Percentiles rank a stretch among this genome's conserved stretches.
Conservation (phyloP, 2,888 invertebrate genomes). For the Gisinianus flammeolus region DNA sequence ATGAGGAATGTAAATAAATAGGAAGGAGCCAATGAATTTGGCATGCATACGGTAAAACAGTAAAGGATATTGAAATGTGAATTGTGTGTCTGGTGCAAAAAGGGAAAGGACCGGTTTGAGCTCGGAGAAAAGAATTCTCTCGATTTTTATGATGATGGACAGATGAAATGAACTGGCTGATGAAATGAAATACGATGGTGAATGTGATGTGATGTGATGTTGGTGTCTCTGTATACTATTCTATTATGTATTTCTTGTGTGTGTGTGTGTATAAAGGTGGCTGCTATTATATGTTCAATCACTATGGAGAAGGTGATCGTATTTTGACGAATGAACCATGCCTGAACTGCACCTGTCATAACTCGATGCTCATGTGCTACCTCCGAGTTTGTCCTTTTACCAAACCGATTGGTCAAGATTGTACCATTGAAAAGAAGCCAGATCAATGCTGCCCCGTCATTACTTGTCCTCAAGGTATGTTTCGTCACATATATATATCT, state of each 20-base stretch:
- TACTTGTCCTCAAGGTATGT: slow-evolving; percentile 87
- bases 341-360: slow-evolving; percentile 93
- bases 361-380: slow-evolving; percentile 94
- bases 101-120: slow-evolving; percentile 40
- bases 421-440: slow-evolving; percentile 84
- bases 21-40: slow-evolving; percentile 24
- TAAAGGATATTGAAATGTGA: neutral
- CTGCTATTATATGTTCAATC: slow-evolving; percentile 93
- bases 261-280: slow-evolving; percentile 67
- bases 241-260: neutral
- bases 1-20: slow-evolving; percentile 3
- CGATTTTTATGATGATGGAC: slow-evolving; percentile 40
- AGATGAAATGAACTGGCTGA: slow-evolving; percentile 32
- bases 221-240: neutral
- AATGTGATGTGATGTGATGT: slow-evolving; percentile 13
- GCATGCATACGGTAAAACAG: slow-evolving; percentile 9
- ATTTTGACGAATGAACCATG: slow-evolving; percentile 95
- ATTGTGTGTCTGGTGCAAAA: slow-evolving; percentile 7
- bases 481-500: no score
- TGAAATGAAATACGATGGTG: neutral
- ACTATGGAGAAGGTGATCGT: slow-evolving; percentile 89
- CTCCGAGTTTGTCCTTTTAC: slow-evolving; percentile 91
- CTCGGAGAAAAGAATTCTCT: slow-evolving; percentile 38
- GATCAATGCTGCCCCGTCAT: slow-evolving; percentile 94
- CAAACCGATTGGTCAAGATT: slow-evolving; percentile 90